These are phyloP conservation scores for Horisme vitalbata DNA, from an alignment of 2,888 invertebrate genomes.

Conservation along the genomic window DNA sequence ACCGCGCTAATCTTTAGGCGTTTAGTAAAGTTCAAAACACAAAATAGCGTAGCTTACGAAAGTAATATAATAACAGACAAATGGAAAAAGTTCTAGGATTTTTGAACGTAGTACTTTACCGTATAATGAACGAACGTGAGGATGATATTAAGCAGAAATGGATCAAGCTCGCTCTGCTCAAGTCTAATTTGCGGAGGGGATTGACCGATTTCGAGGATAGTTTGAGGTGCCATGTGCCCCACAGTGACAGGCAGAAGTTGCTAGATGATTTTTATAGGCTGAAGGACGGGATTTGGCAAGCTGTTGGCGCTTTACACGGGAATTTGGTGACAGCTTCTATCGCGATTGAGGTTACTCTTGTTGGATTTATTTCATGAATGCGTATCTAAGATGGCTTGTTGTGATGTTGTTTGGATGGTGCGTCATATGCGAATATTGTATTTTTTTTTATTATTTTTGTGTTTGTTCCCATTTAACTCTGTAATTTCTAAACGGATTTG, in stretches of 20 bases:
- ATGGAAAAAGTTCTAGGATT: slow-evolving; percentile 30
- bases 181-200: slow-evolving; percentile 51
- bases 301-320: slow-evolving; percentile 63
- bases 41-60: slow-evolving; percentile 15
- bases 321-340: slow-evolving; percentile 42
- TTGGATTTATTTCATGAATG: not conserved
- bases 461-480: no score
- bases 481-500: no score
- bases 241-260: slow-evolving; percentile 41
- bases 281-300: slow-evolving; percentile 62
- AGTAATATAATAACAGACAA: slow-evolving; percentile 32
- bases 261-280: slow-evolving; percentile 51
- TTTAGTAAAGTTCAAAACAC: slow-evolving; percentile 31
- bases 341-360: slow-evolving; percentile 38
- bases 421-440: no score
- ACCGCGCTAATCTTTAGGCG: slow-evolving; percentile 11
- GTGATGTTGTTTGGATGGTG: no score
- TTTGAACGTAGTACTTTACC: slow-evolving; percentile 42
- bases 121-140: slow-evolving; percentile 41
- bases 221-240: slow-evolving; percentile 40
- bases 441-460: no score
- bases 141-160: slow-evolving; percentile 53
- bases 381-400: no score
- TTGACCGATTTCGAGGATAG: slow-evolving; percentile 52
- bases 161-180: slow-evolving; percentile 60